Evolutionary conservation across 2,797 vertebrate species (phyloP).

Genomic region (Pseudotriccus pelzelni): DNA sequence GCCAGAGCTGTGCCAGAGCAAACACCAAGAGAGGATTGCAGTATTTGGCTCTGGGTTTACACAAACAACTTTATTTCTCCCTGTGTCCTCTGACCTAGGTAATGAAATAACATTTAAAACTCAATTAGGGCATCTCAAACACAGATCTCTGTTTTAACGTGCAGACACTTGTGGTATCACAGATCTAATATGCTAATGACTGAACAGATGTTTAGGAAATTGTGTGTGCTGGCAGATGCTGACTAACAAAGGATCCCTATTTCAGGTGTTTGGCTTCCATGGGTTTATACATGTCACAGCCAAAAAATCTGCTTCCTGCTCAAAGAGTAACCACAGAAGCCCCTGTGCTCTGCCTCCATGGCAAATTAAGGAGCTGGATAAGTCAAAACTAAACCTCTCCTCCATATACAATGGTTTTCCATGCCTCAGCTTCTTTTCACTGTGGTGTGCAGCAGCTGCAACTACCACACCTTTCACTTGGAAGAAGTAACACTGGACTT

Average conservation of each 20-base stretch:
- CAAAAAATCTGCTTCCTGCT: not conserved
- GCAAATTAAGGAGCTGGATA: not conserved
- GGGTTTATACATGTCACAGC: not conserved
- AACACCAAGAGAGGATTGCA: not conserved
- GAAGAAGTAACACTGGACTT: not conserved
- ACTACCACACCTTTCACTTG: not conserved
- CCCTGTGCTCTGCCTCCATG: accelerated
- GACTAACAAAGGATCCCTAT: not conserved
- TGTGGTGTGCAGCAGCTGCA: not conserved
- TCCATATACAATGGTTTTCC: not conserved
- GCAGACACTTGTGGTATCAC: not conserved
- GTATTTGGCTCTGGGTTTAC: not conserved
- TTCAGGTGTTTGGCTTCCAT: not conserved
- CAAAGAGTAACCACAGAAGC: not conserved
- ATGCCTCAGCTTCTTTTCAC: not conserved
- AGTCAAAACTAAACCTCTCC: not conserved
- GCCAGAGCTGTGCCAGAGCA: not conserved
- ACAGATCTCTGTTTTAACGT: not conserved
- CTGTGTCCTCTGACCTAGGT: not conserved
- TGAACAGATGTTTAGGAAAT: conserved; percentile 58
- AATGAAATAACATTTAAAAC: conserved; percentile 22
- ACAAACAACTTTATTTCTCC: not conserved
- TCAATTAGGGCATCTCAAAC: not conserved
- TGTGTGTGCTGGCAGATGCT: not conserved
- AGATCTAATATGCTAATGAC: conserved; percentile 2